A percentile compares a stretch with the other conserved stretches of the same genome.
Conservation (phyloP, 2,888 invertebrate genomes). For the Stegophylla sp. region DNA sequence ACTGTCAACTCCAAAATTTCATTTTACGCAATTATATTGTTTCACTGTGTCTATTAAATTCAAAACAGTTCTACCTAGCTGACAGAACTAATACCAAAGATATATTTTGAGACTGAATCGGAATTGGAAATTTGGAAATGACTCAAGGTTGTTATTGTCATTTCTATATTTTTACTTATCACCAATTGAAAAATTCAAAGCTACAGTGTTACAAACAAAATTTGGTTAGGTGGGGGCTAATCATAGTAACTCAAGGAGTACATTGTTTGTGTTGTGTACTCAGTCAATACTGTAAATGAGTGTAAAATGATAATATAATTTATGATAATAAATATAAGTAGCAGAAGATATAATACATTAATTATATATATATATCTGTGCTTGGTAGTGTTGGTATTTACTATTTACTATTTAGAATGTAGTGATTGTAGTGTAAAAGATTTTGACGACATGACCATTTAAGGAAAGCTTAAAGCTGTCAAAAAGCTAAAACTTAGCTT, state of each 20-base stretch:
- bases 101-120: no score
- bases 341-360: no score
- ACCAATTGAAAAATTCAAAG: constrained; percentile 4
- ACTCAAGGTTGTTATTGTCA: constrained; percentile 57
- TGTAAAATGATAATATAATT: no score
- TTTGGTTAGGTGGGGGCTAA: no score
- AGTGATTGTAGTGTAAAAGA: no score
- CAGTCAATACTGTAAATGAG: not conserved
- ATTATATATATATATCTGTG: no score
- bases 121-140: constrained; percentile 41
- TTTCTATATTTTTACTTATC: constrained; percentile 42
- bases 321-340: no score
- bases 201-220: constrained; percentile 41
- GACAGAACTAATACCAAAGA: no score
- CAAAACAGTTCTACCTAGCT: no score
- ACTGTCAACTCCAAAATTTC: constrained; percentile 53
- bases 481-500: constrained; percentile 8
- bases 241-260: no score
- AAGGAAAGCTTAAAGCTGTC: constrained; percentile 42
- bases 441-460: constrained; percentile 55
- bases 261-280: not conserved
- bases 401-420: no score
- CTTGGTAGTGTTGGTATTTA: no score
- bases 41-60: constrained; percentile 29
- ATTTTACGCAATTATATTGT: constrained; percentile 50